Percentiles rank a stretch among this genome's conserved stretches.
These are phyloP conservation scores for Drosophila santomea DNA, from an alignment of 1,140 invertebrate genomes.

Conservation along the genomic window DNA sequence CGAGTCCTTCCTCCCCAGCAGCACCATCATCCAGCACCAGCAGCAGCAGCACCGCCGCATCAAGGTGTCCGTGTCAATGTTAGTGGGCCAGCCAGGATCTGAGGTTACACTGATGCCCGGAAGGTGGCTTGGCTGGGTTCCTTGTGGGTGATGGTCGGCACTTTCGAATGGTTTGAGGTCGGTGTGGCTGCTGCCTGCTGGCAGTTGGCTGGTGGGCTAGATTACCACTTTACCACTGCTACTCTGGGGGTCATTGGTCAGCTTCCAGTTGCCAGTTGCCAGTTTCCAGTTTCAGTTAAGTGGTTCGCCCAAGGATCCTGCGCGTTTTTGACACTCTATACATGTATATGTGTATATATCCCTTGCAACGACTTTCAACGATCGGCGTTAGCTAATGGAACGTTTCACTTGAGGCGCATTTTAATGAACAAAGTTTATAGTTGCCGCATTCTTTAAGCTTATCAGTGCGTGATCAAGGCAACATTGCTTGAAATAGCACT, in stretches of 20 bases:
- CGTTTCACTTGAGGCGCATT: neutral
- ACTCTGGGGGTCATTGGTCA: constrained; percentile 17
- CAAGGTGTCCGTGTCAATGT: constrained; percentile 47
- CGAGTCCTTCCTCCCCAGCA: neutral
- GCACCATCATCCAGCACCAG: neutral
- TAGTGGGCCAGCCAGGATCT: constrained; percentile 28
- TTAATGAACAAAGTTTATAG: neutral
- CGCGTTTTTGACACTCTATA: neutral
- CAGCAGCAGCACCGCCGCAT: constrained; percentile 3
- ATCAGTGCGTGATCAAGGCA: neutral
- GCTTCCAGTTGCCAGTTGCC: neutral
- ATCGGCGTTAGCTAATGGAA: constrained; percentile 10
- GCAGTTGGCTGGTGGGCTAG: neutral
- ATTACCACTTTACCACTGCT: constrained; percentile 4
- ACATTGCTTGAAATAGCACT: neutral
- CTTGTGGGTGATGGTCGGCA: neutral
- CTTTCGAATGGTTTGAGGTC: constrained; percentile 2
- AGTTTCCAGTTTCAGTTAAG: constrained; percentile 22
- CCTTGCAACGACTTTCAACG: neutral
- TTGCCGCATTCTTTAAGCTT: too few relatives aligned
- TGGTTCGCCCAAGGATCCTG: constrained; percentile 3
- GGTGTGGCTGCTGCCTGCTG: neutral
- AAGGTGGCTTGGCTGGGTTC: neutral
- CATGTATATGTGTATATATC: neutral
- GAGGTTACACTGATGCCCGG: constrained; percentile 34